Base-by-base conservation (phyloP, 1,140 invertebrate genomes). In the Brachionus asplanchnoidis region DNA sequence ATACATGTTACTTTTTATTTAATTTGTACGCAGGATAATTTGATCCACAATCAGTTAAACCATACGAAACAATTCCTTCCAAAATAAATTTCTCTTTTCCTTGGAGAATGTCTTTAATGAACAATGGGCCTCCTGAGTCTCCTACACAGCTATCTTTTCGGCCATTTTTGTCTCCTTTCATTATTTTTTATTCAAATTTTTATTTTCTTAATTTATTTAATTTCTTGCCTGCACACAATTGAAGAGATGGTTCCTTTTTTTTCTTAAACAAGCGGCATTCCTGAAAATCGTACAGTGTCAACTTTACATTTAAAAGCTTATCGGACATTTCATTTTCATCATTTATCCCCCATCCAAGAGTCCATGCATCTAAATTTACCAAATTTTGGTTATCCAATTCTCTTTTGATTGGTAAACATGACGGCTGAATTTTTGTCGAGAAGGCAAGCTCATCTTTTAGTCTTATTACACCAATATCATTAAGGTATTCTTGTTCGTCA, bases 381-480 rank as follows among this genome's bases (percentile, higher is more conserved):
- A 14, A 5, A 4, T 1, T n/a, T 1, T 40, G 70, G 23, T 75
- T 23, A 12, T n/a, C 36, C 9, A n/a, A 20, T 42, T 14, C 2
- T 1, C 14, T 42, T 11, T 6, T n/a, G 20, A 23, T 46, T 42
- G 32, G 32, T 44, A 75, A 75, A 75, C 70, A 75, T 17, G 70
- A 14, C 1, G 70, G 70, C 20, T 75, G 70, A 46, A 75, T 75
- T 17, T 5, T 23, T 42, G 14, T 8, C 9, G 32, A 17, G 9
- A 75, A 75, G 6, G 1, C 17, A 23, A 75, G 7, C 14, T 75
- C 70, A 42, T 75, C 17, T 17, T 75, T 75, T 2, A 75, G 40
- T n/a, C 70, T 40, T 17, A 75, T 75, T 17, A 75, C 40, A 42
- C 32, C 70, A 17, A 75, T 75, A 42, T 75, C 70, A 75, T 75